Evolutionary conservation across 1,140 invertebrate genomes (phyloP), one percentile per base, ranked within the genome.

Genomic region (Probaryconus sp.): DNA sequence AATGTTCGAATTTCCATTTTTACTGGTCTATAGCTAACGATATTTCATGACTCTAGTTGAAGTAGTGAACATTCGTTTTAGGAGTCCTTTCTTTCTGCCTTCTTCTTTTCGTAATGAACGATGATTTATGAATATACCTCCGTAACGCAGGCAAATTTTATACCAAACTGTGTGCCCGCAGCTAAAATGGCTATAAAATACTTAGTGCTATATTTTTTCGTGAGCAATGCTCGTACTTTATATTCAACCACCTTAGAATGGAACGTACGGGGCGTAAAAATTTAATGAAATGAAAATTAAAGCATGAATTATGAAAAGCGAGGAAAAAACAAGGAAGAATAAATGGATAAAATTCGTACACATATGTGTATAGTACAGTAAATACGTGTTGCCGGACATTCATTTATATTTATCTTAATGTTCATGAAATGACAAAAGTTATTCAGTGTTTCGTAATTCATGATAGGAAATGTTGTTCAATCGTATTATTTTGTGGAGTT

Each of bases 101-200:
- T 38, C 47, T 65, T 33, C 63, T 58, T 53, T 56, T 43, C 58
- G 64, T 51, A 63, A 74, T 74, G 64, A 68, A 68, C 48, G 21
- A 56, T 74, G 71, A 74, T 74, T 74, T 74, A 74, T 68, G 71
- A 40, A 74, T 74, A 68, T 74, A 43, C 63, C 71, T 68, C 53
- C 63, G 50, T 35, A 58, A 43, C 50, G 61, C 58, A 67, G 48
- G 71, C 71, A 74, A 74, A 74, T 74, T 74, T 74, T 68, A 63
- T 74, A 38, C 63, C 56, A 37, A 68, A 68, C 71, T 67, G 58
- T 68, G 71, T 61, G 63, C 63, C 71, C 63, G 56, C 63, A 68
- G 71, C 71, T 74, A 63, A 63, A 63, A 18, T 30, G 58, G 71
- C 71, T 68, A 74, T 74, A 74, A 74, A 74, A 74, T 74, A 68